A percentile compares a stretch with the other conserved stretches of the same genome.
Conservation (phyloP, 2,888 invertebrate genomes). For the Protodeltote pygarga region DNA sequence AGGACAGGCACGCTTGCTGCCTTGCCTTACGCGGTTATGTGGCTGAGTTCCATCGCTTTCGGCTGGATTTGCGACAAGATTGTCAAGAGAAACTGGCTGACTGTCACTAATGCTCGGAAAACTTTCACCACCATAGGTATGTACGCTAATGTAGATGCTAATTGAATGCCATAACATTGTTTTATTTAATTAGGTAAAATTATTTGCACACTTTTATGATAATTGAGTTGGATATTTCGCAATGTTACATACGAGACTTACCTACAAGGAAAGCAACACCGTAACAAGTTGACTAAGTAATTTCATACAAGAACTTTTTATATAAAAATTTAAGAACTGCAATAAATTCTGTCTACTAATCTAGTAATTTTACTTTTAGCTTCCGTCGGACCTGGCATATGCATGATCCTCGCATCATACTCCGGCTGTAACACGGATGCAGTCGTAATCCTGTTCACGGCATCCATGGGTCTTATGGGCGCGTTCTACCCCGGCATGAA, state of each 20-base stretch:
- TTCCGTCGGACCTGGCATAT: conserved; percentile 89
- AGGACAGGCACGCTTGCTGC: conserved; percentile 89
- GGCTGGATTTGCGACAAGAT: conserved; percentile 91
- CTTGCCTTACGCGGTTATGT: conserved; percentile 89
- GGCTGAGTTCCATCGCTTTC: conserved; percentile 88
- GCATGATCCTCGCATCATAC: conserved; percentile 90
- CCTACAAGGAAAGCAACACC: too few relatives aligned
- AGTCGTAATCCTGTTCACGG: conserved; percentile 88
- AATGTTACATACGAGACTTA: conserved; percentile 11
- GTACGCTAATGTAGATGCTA: conserved; percentile 48
- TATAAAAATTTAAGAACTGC: not conserved
- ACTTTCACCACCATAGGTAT: conserved; percentile 90
- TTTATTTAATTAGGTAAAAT: conserved; percentile 41
- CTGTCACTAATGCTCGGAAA: conserved; percentile 87
- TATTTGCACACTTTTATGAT: conserved; percentile 34
- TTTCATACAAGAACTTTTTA: not conserved
- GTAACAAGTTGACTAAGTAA: not conserved
- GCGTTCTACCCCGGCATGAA: conserved; percentile 91
- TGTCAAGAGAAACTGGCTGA: conserved; percentile 87
- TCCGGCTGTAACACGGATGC: conserved; percentile 88
- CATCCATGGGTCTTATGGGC: conserved; percentile 90
- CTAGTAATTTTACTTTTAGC: conserved; percentile 69
- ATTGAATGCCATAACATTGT: conserved; percentile 33
- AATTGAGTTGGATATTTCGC: conserved; percentile 10
- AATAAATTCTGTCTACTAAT: not conserved